Conservation (phyloP, 2,888 invertebrate species). For the Agrenia bidenticulata region DNA sequence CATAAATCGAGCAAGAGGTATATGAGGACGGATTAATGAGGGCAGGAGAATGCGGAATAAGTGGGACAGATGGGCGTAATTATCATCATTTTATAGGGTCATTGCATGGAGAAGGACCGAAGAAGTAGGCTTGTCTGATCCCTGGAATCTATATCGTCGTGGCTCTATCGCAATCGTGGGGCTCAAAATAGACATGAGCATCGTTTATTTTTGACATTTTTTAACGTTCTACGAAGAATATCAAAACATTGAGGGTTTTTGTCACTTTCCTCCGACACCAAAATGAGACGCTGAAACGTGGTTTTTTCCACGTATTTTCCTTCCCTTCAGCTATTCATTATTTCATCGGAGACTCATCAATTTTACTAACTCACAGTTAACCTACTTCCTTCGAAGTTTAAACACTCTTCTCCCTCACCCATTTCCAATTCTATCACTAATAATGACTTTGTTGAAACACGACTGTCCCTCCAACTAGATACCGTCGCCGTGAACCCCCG, state of each 20-base stretch:
- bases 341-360: constrained; percentile 51
- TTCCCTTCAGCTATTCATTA: constrained; percentile 47
- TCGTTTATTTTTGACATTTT: constrained; percentile 51
- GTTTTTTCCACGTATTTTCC: constrained; percentile 20
- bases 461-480: constrained; percentile 15
- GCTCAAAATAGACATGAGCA: constrained; percentile 49
- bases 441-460: constrained; percentile 35
- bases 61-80: constrained; percentile 40
- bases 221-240: constrained; percentile 43
- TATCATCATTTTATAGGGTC: constrained; percentile 46
- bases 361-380: constrained; percentile 42
- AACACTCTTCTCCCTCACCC: constrained; percentile 20
- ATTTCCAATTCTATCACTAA: constrained; percentile 22
- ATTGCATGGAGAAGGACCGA: constrained; percentile 42
- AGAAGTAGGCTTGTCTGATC: constrained; percentile 35
- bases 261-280: constrained; percentile 27
- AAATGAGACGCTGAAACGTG: neutral
- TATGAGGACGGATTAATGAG: constrained; percentile 23
- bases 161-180: neutral
- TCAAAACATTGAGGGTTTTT: constrained; percentile 46
- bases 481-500: neutral
- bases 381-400: constrained; percentile 36
- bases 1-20: constrained; percentile 20
- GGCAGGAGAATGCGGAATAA: constrained; percentile 20
- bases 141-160: constrained; percentile 23